A percentile compares a stretch with the other conserved stretches of the same genome.
phyloP scores from a whole-genome alignment of 2,113 vertebrate species.

The Phyllostomus hastatus region DNA sequence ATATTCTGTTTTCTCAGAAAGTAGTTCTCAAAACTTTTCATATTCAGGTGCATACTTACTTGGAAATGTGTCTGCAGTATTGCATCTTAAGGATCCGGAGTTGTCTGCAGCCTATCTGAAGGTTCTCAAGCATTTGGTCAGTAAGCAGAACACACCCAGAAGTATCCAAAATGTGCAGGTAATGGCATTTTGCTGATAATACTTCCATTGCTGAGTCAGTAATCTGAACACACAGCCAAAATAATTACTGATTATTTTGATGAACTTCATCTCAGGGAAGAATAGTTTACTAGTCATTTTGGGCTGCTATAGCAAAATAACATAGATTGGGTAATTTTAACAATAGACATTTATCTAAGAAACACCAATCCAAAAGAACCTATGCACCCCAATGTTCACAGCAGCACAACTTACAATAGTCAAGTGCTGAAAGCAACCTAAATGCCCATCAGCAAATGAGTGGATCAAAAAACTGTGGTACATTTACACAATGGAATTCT shows the following conservation, averaged over 20 bases:
- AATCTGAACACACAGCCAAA: slow-evolving; percentile 79
- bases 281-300: background rate
- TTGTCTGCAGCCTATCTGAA: slow-evolving; percentile 81
- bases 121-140: slow-evolving; percentile 69
- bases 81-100: slow-evolving; percentile 83
- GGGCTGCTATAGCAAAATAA: background rate
- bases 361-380: no score
- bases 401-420: no score
- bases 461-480: no score
- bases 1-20: background rate
- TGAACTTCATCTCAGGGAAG: background rate
- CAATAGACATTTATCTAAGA: background rate
- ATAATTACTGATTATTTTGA: background rate
- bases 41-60: slow-evolving; percentile 75
- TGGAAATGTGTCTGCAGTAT: slow-evolving; percentile 84
- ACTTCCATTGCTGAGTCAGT: slow-evolving; percentile 82
- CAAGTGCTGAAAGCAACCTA: no score
- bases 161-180: slow-evolving; percentile 84
- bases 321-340: background rate
- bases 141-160: slow-evolving; percentile 82
- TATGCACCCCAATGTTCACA: no score
- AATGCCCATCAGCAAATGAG: no score
- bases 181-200: slow-evolving; percentile 81
- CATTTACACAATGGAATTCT: no score
- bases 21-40: background rate